These are phyloP conservation scores for Eupithecia dodoneata DNA, from an alignment of 2,888 invertebrate species.

Conservation along the genomic window DNA sequence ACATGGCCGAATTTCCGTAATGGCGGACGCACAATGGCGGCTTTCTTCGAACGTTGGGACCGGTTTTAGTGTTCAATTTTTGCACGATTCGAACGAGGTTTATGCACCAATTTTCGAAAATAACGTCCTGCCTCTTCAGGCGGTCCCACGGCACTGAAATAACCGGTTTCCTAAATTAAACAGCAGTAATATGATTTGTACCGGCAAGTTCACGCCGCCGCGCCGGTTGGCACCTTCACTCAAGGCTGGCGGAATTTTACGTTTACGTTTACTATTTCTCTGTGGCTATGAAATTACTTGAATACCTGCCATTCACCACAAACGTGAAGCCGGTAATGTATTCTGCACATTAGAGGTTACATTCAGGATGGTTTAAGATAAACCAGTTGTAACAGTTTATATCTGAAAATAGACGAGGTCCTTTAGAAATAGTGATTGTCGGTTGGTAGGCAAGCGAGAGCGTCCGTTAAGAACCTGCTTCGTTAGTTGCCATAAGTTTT, in stretches of 20 bases:
- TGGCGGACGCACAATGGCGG: slow-evolving; percentile 70
- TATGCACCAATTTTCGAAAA: slow-evolving; percentile 63
- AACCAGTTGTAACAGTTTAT: slow-evolving; percentile 49
- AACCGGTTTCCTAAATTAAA: slow-evolving; percentile 71
- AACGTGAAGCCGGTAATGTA: slow-evolving; percentile 49
- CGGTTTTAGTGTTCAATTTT: slow-evolving; percentile 69
- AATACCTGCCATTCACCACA: slow-evolving; percentile 59
- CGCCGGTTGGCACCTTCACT: slow-evolving; percentile 58
- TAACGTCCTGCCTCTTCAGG: slow-evolving; percentile 74
- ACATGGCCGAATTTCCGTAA: slow-evolving; percentile 79
- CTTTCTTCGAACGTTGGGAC: slow-evolving; percentile 65
- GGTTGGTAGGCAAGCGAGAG: slow-evolving; percentile 34
- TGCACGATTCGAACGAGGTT: slow-evolving; percentile 60
- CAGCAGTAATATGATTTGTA: slow-evolving; percentile 59
- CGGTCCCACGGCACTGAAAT: slow-evolving; percentile 72
- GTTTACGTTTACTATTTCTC: slow-evolving; percentile 61
- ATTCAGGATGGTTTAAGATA: slow-evolving; percentile 47
- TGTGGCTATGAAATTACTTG: slow-evolving; percentile 54
- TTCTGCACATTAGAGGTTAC: slow-evolving; percentile 49
- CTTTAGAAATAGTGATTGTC: slow-evolving; percentile 32
- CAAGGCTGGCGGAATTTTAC: slow-evolving; percentile 65
- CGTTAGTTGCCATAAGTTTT: slow-evolving; percentile 36
- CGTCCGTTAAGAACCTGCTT: slow-evolving; percentile 39
- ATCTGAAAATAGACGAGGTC: slow-evolving; percentile 40
- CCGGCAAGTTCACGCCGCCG: slow-evolving; percentile 57